A percentile compares a stretch with the other conserved stretches of the same genome.
Conservation (phyloP, 1,140 invertebrate species). For the Hesperophylax magnus region DNA sequence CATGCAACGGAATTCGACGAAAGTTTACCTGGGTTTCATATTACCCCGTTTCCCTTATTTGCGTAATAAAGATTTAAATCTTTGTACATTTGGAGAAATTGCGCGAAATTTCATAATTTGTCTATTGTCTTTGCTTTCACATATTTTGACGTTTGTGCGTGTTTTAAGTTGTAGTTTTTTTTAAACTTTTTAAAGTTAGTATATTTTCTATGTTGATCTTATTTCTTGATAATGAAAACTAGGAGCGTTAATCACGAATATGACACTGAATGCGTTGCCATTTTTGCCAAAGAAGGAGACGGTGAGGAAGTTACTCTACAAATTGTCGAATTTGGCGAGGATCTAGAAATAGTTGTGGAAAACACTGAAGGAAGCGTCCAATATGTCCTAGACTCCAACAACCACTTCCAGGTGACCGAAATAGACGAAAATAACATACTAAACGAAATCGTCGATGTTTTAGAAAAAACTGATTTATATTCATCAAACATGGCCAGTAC, state of each 20-base stretch:
- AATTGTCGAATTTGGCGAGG: constrained; percentile 14
- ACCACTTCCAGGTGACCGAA: constrained; percentile 9
- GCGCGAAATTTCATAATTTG: no score
- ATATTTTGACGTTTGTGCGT: no score
- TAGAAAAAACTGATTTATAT: background rate
- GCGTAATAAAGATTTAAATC: no score
- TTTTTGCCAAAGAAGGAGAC: background rate
- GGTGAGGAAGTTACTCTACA: background rate
- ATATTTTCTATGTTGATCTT: no score
- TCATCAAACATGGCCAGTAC: background rate
- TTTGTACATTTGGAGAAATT: no score
- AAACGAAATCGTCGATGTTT: constrained; percentile 6
- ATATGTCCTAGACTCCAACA: constrained; percentile 14
- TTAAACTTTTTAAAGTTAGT: no score
- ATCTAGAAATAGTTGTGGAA: background rate
- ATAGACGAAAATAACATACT: constrained; percentile 6
- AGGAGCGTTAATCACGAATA: background rate
- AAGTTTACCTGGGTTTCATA: no score
- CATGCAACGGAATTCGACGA: no score
- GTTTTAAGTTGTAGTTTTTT: no score
- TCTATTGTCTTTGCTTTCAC: no score
- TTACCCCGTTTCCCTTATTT: no score
- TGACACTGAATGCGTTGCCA: background rate
- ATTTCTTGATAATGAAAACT: no score
- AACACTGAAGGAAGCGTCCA: constrained; percentile 16